These are phyloP conservation scores for Danio choprae DNA, from an alignment of 2,797 vertebrate species.

Conservation along the genomic window DNA sequence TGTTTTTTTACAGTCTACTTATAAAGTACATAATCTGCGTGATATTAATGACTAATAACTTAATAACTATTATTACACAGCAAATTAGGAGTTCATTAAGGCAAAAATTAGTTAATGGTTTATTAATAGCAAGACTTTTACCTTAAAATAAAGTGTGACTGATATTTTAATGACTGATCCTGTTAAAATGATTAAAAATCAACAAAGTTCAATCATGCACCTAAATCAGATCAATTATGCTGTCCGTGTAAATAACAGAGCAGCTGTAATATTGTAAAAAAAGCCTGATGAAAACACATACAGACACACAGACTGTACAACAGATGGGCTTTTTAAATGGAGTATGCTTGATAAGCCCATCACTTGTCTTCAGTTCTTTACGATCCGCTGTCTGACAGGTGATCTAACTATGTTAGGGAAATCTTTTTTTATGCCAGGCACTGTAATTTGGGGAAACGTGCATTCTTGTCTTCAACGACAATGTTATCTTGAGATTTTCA, in stretches of 20 bases:
- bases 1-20: no score
- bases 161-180: no score
- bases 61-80: no score
- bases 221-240: not conserved
- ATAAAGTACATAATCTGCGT: no score
- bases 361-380: slow-evolving; percentile 13
- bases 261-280: not conserved
- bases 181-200: no score
- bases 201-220: not conserved
- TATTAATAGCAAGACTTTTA: no score
- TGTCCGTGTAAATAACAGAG: not conserved
- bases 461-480: no score
- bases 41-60: no score
- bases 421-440: slow-evolving; percentile 13
- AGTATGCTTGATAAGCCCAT: slow-evolving; percentile 8
- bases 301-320: not conserved
- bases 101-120: no score
- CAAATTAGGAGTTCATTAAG: no score
- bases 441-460: slow-evolving; percentile 6
- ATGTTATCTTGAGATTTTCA: no score
- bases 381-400: slow-evolving; percentile 36
- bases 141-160: no score
- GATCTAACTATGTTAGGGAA: slow-evolving; percentile 33
- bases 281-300: not conserved
- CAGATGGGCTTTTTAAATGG: slow-evolving; percentile 28